phyloP scores from a whole-genome alignment of 1,140 invertebrate species.

The Antheraea mylitta region DNA sequence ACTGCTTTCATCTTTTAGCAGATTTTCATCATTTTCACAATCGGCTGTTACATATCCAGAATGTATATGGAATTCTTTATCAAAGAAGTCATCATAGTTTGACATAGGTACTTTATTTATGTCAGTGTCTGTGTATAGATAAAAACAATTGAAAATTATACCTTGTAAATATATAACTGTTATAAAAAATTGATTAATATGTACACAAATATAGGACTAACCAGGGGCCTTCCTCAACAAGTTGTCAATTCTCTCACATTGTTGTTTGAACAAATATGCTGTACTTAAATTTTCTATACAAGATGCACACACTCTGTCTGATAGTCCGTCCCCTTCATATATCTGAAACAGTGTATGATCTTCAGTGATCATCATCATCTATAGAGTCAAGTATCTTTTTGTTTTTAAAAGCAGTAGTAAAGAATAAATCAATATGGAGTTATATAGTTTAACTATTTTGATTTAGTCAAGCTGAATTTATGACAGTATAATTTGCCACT shows the following conservation, averaged over 20 bases:
- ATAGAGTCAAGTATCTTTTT: no score
- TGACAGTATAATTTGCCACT: no score
- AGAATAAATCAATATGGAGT: no score
- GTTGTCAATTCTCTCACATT: constrained; percentile 82
- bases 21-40: constrained; percentile 61
- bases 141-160: background rate
- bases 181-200: background rate
- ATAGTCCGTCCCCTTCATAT: constrained; percentile 81
- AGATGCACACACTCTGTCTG: constrained; percentile 80
- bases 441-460: no score
- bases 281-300: constrained; percentile 82
- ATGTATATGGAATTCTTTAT: constrained; percentile 63
- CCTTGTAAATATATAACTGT: background rate
- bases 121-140: constrained; percentile 42
- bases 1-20: constrained; percentile 17
- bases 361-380: no score
- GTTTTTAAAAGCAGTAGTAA: no score
- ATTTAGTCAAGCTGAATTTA: no score
- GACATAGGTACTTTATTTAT: constrained; percentile 40
- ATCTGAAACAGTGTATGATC: constrained; percentile 40
- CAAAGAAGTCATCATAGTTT: constrained; percentile 61
- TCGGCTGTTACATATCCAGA: constrained; percentile 46
- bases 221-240: constrained; percentile 78
- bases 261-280: constrained; percentile 82
- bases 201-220: constrained; percentile 13